Evolutionary conservation across 2,888 invertebrate genomes (phyloP).

Genomic region (Aquatica leii): DNA sequence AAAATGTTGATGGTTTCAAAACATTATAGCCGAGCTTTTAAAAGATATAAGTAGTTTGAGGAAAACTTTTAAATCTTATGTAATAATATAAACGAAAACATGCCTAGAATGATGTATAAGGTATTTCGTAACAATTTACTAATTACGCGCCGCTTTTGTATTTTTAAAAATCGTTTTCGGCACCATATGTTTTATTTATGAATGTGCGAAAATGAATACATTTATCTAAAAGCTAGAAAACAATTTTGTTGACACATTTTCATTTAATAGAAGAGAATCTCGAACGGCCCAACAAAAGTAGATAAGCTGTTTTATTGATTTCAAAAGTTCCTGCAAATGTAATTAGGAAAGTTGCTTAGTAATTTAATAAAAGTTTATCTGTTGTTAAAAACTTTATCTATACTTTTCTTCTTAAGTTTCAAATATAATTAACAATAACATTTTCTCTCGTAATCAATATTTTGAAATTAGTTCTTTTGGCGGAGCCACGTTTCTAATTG

Average conservation of each 20-base stretch:
- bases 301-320: constrained; percentile 8
- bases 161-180: no score
- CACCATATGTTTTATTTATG: no score
- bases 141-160: no score
- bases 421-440: constrained; percentile 11
- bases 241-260: neutral
- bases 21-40: no score
- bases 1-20: no score
- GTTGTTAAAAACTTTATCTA: constrained; percentile 11
- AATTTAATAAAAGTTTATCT: constrained; percentile 12
- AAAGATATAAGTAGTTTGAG: no score
- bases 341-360: constrained; percentile 10
- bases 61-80: no score
- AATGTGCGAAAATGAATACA: no score
- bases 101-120: no score
- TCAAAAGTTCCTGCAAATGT: constrained; percentile 5
- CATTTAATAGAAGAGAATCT: constrained; percentile 6
- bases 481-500: no score
- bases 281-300: constrained; percentile 2
- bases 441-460: constrained; percentile 6
- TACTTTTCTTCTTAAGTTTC: constrained; percentile 11
- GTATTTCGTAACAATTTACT: no score
- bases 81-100: no score
- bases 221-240: neutral
- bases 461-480: constrained; percentile 1